Evolutionary conservation across 2,113 vertebrate genomes (phyloP), one percentile per base, ranked within the genome.

Genomic region (Proterorhinus semilunaris): DNA sequence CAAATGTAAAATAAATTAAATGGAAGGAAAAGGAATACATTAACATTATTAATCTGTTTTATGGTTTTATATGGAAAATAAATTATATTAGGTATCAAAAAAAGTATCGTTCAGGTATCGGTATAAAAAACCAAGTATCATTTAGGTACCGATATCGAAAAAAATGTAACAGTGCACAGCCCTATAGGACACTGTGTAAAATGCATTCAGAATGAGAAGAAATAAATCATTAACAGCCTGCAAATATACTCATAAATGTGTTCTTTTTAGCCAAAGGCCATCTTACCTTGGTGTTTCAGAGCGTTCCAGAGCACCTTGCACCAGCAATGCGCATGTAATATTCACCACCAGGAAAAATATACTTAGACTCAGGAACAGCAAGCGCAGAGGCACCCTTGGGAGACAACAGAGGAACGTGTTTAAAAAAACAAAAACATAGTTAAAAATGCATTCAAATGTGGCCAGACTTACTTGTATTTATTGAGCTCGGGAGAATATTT

Each of bases 401-500:
- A 74, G 1, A 71, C 6, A 47, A 36, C 27, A 7, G 27, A n/a
- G 15, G 6, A 49, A 17, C 63, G 5, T 53, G 57, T 68, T 65
- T 36, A 69, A 9, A 77, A 72, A 45, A 66, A 9, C 10, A 13
- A 61, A 21, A 21, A 21, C 21, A 21, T 52, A 0, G 51, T 79
- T 79, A 17, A 64, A 36, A 49, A 69, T 66, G 62, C 45, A 21
- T 48, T 13, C 8, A 16, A 21, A 58, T 42, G 61, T 6, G 2
- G 27, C 27, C 53, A 51, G 16, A 80, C 76, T 96, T 93, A 99
- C 97, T 95, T 98, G 93, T 97, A 97, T 91, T 96, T 98, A 91
- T 94, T 95, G 92, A 96, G 95, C 78, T 98, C 97, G 68, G 95
- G 95, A 63, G 95, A 96, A 89, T 96, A 98, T 89, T 96, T 97